These are phyloP conservation scores for Vicugna pacos DNA, from an alignment of 2,113 vertebrate species.

Conservation along the genomic window DNA sequence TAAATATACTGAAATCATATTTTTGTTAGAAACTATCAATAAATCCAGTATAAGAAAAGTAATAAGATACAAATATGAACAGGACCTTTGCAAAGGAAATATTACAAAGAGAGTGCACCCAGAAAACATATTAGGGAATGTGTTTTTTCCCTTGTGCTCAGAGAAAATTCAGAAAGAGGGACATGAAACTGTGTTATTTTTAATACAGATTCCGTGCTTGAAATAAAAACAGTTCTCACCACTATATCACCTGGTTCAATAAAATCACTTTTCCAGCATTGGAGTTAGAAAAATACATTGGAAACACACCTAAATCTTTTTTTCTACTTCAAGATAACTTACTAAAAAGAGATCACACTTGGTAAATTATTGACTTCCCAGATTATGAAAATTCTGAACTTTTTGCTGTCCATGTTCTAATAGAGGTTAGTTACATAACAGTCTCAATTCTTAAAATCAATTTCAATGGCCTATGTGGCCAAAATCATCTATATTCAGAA, in stretches of 20 bases:
- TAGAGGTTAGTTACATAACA: background rate
- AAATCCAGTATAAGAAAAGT: constrained; percentile 96
- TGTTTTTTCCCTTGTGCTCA: constrained; percentile 80
- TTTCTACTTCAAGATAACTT: constrained; percentile 6
- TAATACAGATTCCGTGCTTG: constrained; percentile 76
- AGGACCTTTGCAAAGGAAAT: constrained; percentile 92
- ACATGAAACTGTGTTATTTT: constrained; percentile 79
- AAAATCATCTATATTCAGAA: constrained; percentile 17
- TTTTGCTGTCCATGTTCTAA: background rate
- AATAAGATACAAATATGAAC: constrained; percentile 95
- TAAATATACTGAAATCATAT: constrained; percentile 98
- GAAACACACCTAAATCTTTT: background rate
- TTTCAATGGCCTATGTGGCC: background rate
- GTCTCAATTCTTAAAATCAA: constrained; percentile 16
- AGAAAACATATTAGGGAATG: constrained; percentile 88
- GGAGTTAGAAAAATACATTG: background rate
- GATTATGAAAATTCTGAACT: constrained; percentile 29
- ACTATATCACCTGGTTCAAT: background rate
- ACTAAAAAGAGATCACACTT: background rate
- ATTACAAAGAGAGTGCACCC: constrained; percentile 86
- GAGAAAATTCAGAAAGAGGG: constrained; percentile 84
- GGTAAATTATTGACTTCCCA: constrained; percentile 52
- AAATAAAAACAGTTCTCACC: constrained; percentile 76
- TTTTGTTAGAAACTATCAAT: constrained; percentile 99
- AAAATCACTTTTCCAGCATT: constrained; percentile 57